Base-by-base conservation (phyloP, 2,113 vertebrate genomes). In the Pica pica region DNA sequence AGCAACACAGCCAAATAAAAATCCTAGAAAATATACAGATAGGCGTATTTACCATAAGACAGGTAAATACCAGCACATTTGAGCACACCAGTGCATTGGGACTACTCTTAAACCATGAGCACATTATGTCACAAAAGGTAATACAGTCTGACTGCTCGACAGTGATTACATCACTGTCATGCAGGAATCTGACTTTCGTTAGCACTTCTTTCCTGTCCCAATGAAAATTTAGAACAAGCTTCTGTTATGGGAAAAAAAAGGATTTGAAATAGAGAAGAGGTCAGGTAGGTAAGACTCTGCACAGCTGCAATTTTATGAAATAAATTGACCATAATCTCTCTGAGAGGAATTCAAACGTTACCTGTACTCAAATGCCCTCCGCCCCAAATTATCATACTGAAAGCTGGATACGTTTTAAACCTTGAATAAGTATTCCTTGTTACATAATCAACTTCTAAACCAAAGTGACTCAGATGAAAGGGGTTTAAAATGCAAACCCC, bases 191-290 rank as follows among this genome's bases (percentile, higher is more conserved):
- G 35, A 30, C 46, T 94, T 69, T 71, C 46, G 0, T 89, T 90
- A 94, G 79, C 95, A 89, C 88, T 95, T 96, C 95, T 74, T 96
- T 95, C 92, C 96, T 90, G 73, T 75, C 31, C 67, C 88, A 49
- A 83, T 69, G 80, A 89, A 46, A 75, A 69, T 64, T 74, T 44
- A 85, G 74, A 96, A 93, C 87, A 88, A 76, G 16, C 57, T 83
- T 74, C 81, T 90, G 47, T 76, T 83, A 41, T 22, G 33, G 30
- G 65, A 11, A 49, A 78, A 83, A 55, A 56, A 27, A 23, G 9
- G 11, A 86, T 87, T 81, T 63, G 50, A 65, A 85, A 26, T 14
- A 57, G 26, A 69, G 57, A 28, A 65, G 22, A 14, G 14, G 31
- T 44, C 71, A 83, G 75, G 63, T 69, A 76, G 55, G 59, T 80